Percentiles rank a stretch among this genome's conserved stretches.
phyloP scores from a whole-genome alignment of 1,140 invertebrate genomes.

The Homarus americanus region DNA sequence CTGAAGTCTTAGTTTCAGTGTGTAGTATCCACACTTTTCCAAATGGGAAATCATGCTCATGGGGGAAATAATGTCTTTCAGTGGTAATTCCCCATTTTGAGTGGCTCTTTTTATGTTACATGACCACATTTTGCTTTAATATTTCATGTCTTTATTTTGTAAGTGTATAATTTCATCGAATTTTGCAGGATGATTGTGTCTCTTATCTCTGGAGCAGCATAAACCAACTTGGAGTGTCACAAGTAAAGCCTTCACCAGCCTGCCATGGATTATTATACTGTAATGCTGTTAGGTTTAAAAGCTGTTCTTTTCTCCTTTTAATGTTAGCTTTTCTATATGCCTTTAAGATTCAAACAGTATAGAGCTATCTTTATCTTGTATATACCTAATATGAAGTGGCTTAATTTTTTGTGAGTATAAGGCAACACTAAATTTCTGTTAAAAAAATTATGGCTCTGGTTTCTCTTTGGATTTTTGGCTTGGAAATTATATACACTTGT shows the following conservation, averaged over 20 bases:
- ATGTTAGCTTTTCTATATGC: background rate
- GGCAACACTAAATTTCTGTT: background rate
- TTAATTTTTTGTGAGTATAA: background rate
- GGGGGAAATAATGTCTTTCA: no score
- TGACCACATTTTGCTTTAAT: no score
- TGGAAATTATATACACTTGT: background rate
- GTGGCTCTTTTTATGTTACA: no score
- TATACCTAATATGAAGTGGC: background rate
- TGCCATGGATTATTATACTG: background rate
- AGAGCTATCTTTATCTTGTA: background rate
- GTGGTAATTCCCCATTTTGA: no score
- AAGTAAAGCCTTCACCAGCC: background rate
- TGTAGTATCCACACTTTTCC: no score
- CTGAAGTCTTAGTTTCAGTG: no score
- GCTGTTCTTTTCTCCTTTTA: background rate
- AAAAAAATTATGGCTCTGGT: background rate
- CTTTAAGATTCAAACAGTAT: background rate
- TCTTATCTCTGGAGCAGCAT: constrained; percentile 47
- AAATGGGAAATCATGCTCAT: no score
- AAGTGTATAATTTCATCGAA: background rate
- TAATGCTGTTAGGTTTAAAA: background rate
- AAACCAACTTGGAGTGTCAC: background rate
- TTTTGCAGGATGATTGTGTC: constrained; percentile 46
- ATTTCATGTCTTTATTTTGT: background rate
- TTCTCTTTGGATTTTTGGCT: background rate